phyloP scores from a whole-genome alignment of 35 echinoderm and acorn worm genomes.

The Hemicentrotus pulcherrimus region DNA sequence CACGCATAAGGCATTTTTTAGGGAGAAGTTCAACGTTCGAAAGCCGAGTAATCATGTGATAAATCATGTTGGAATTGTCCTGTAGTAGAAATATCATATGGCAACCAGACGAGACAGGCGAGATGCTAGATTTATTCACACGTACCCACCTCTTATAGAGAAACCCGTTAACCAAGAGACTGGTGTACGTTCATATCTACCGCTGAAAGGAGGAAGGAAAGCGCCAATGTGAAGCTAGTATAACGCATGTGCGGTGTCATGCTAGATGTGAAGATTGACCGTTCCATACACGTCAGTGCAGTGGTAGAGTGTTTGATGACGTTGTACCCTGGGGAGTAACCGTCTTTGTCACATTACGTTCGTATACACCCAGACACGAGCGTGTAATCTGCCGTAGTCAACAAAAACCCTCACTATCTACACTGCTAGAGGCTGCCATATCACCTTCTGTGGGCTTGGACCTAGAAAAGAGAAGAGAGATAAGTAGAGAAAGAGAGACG shows the following conservation, averaged over 20 bases:
- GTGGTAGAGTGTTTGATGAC: conserved; percentile 4
- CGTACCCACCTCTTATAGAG: neutral
- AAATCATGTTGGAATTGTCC: conserved; percentile 15
- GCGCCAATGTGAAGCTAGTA: neutral
- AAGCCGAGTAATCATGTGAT: neutral
- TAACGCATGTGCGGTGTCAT: neutral
- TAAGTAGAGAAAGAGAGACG: no score
- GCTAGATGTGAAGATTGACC: neutral
- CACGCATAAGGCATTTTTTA: neutral
- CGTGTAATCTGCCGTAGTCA: conserved; percentile 26
- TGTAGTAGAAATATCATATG: neutral
- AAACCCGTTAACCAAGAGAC: conserved; percentile 15
- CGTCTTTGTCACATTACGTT: conserved; percentile 31
- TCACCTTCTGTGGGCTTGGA: neutral
- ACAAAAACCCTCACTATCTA: neutral
- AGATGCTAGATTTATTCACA: conserved; percentile 7
- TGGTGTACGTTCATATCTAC: conserved; percentile 30
- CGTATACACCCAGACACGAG: neutral
- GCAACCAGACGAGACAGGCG: neutral
- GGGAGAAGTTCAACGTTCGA: neutral
- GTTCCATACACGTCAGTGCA: neutral
- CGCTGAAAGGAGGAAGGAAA: neutral
- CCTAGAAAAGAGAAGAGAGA: neutral
- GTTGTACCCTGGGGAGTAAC: neutral
- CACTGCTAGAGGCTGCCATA: neutral